These are phyloP conservation scores for Lates japonicus DNA, from an alignment of 2,797 vertebrate genomes.

Conservation along the genomic window DNA sequence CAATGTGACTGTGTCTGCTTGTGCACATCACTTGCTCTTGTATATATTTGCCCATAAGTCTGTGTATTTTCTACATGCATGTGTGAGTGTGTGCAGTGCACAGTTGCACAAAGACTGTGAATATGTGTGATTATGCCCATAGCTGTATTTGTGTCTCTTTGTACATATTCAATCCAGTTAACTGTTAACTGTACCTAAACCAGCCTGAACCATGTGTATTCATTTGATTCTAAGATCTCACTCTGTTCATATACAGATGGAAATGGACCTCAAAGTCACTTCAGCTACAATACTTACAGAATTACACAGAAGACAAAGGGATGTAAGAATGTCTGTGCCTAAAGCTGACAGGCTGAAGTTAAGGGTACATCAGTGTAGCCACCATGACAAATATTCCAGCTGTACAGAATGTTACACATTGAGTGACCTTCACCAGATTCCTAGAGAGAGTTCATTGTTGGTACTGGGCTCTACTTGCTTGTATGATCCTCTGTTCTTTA, in stretches of 20 bases:
- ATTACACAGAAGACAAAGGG: not conserved
- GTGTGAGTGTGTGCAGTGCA: not conserved
- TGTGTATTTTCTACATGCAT: constrained; percentile 1
- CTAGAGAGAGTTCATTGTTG: not conserved
- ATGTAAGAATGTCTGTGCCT: constrained; percentile 8
- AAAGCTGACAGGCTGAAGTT: constrained; percentile 8
- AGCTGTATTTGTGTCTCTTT: not conserved
- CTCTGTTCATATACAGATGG: not conserved
- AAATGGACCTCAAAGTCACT: not conserved
- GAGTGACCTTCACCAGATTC: constrained; percentile 30
- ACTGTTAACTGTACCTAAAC: not conserved
- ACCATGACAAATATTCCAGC: constrained; percentile 21
- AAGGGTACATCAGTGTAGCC: constrained; percentile 26
- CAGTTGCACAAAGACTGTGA: constrained; percentile 2
- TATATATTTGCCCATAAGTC: not conserved
- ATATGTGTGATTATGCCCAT: not conserved
- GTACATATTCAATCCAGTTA: not conserved
- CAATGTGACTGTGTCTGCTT: not conserved
- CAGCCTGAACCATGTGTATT: not conserved
- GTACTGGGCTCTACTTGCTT: not conserved
- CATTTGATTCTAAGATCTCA: not conserved
- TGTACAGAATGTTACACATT: constrained; percentile 14
- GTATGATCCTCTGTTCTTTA: not conserved
- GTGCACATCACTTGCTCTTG: not conserved
- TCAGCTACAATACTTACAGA: not conserved